Conservation (phyloP, 2,797 vertebrate genomes). For the Rhincodon typus region DNA sequence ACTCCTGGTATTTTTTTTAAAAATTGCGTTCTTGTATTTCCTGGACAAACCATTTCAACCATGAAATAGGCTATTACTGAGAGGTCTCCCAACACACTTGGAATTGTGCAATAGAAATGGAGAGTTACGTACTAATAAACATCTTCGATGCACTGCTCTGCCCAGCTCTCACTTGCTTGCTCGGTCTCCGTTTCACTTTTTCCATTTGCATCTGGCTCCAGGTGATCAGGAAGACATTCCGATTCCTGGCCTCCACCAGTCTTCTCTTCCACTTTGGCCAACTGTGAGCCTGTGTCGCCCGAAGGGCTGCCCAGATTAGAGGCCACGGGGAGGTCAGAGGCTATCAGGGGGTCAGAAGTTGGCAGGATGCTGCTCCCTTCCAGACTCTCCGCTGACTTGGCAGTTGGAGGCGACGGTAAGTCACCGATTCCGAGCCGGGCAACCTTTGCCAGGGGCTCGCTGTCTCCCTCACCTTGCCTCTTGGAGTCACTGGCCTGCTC, state of each 20-base stretch:
- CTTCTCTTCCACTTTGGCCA: no score
- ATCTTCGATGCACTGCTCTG: slow-evolving; percentile 40
- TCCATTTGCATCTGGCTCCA: slow-evolving; percentile 39
- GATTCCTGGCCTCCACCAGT: neutral
- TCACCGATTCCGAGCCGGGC: neutral
- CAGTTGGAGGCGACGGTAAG: slow-evolving; percentile 24
- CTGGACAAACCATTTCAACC: neutral
- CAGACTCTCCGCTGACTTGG: no score
- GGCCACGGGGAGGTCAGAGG: neutral
- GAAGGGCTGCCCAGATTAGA: neutral
- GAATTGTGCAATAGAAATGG: neutral
- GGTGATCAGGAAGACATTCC: neutral
- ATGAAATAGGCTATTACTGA: neutral
- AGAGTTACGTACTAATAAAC: slow-evolving; percentile 48
- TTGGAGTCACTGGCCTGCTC: neutral
- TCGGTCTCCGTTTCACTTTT: slow-evolving; percentile 39
- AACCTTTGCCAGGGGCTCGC: neutral
- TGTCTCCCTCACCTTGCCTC: neutral
- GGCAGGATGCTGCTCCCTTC: neutral
- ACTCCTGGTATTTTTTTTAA: no score
- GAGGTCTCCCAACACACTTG: neutral
- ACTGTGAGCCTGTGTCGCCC: neutral
- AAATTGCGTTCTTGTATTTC: neutral
- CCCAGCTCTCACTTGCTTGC: slow-evolving; percentile 46
- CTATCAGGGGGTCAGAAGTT: neutral